Percentiles rank a stretch among this genome's conserved stretches.
Evolutionary conservation across 2,888 invertebrate species (phyloP).

Genomic region (Epinotia bilunana): DNA sequence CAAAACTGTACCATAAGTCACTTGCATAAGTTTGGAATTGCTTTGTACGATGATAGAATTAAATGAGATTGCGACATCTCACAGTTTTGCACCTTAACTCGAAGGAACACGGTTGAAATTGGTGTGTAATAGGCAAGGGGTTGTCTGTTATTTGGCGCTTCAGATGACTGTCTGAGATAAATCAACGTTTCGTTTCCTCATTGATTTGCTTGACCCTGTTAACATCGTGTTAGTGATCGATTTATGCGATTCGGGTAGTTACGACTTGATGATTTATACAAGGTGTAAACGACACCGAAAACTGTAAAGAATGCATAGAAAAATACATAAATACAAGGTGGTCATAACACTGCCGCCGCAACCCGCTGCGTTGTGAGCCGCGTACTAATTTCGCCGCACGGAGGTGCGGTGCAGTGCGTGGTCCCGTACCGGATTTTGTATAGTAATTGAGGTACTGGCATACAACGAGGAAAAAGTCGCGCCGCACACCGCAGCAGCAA

Average conservation of each 20-base stretch:
- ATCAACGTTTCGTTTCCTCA: slow-evolving; percentile 68
- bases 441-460: too few species aligned
- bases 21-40: not conserved
- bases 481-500: too few species aligned
- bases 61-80: slow-evolving; percentile 52
- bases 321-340: too few species aligned
- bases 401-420: not conserved
- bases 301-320: too few species aligned
- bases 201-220: slow-evolving; percentile 65
- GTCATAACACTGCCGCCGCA: too few species aligned
- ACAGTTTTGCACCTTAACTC: not conserved
- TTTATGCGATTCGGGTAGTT: slow-evolving; percentile 26
- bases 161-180: slow-evolving; percentile 62
- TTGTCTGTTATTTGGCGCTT: slow-evolving; percentile 50
- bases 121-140: not conserved
- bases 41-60: slow-evolving; percentile 49
- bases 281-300: too few species aligned
- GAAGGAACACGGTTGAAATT: not conserved
- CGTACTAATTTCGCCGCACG: too few species aligned
- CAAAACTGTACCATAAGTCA: slow-evolving; percentile 5
- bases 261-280: slow-evolving; percentile 11
- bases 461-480: too few species aligned
- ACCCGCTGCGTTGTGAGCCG: too few species aligned
- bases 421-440: not conserved
- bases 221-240: slow-evolving; percentile 42